Percentiles rank a stretch among this genome's conserved stretches.
Evolutionary conservation across 1,140 invertebrate species (phyloP).

Genomic region (Asobara japonica): DNA sequence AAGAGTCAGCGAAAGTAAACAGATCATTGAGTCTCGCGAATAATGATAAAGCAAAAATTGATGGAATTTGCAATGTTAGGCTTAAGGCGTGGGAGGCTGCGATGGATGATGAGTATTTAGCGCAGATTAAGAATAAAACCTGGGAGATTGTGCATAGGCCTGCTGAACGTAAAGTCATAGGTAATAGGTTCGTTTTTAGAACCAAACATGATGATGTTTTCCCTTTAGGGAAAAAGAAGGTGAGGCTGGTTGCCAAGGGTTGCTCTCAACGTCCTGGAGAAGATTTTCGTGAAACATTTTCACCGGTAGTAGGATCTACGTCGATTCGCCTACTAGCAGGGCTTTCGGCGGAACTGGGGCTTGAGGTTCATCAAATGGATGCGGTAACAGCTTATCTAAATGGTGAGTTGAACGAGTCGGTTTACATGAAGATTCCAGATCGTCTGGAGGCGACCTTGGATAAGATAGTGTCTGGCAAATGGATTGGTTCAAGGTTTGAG

Average conservation of each 20-base stretch:
- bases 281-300: slow-evolving; percentile 47
- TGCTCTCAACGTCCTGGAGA: slow-evolving; percentile 36
- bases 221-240: slow-evolving; percentile 45
- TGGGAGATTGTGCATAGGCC: slow-evolving; percentile 50
- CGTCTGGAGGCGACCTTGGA: not conserved
- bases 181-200: not conserved
- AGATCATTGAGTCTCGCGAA: slow-evolving; percentile 29
- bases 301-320: slow-evolving; percentile 38
- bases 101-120: slow-evolving; percentile 52
- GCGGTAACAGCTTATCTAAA: slow-evolving; percentile 38
- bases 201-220: not conserved
- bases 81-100: slow-evolving; percentile 45
- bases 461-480: not conserved
- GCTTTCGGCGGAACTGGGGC: slow-evolving; percentile 20
- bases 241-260: slow-evolving; percentile 50
- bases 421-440: slow-evolving; percentile 34
- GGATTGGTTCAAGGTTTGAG: not conserved
- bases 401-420: slow-evolving; percentile 31
- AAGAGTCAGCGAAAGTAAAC: slow-evolving; percentile 17
- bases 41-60: slow-evolving; percentile 21
- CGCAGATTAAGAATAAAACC: slow-evolving; percentile 50
- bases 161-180: slow-evolving; percentile 46
- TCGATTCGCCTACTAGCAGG: slow-evolving; percentile 37
- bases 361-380: slow-evolving; percentile 47
- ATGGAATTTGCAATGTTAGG: slow-evolving; percentile 29